Evolutionary conservation across 2,888 invertebrate genomes (phyloP), one percentile per base, ranked within the genome.

Genomic region (Calameuta filiformis): DNA sequence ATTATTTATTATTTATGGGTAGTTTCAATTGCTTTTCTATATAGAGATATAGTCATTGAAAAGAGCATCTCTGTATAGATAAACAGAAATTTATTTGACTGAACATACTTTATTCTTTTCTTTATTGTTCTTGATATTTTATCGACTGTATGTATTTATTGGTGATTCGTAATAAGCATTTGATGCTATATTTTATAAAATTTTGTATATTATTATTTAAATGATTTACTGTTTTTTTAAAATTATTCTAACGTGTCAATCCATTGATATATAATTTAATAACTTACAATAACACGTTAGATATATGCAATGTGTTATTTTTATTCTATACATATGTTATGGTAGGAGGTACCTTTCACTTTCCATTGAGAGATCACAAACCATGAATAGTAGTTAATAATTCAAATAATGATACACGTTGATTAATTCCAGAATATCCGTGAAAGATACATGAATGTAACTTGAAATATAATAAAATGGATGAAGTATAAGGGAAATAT

Each of bases 271-370:
- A 30, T 31, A 71, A 30, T 35, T 23, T 4, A 35, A 23, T 74
- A 35, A 33, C 31, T 6, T 71, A 31, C n/a, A 12, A 30, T 4
- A 33, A 71, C 31, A 9, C 0, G 71, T 71, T 31, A 12, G 30
- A 74, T 74, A 37, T 30, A 30, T 35, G 34, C 12, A 31, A 71
- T 71, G 2, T 34, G 33, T 31, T 56, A 56, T 56, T 56, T 56
- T 23, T 23, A 2, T 15, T 23, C 56, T 23, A 23, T 56, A 56
- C 23, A 2, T 9, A 23, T 9, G 23, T 56, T 23, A 9, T 71
- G 33, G 71, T 71, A 71, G 73, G 76, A 34, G 69, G 30, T 35
- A 73, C 78, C 78, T 78, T 78, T 78, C 78, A 78, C 78, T 78
- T 78, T 78, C 68, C 78, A 73, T 78, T 78, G 71, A 68, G 31